phyloP scores from a whole-genome alignment of 2,113 vertebrate species.

The Dasyurus viverrinus region DNA sequence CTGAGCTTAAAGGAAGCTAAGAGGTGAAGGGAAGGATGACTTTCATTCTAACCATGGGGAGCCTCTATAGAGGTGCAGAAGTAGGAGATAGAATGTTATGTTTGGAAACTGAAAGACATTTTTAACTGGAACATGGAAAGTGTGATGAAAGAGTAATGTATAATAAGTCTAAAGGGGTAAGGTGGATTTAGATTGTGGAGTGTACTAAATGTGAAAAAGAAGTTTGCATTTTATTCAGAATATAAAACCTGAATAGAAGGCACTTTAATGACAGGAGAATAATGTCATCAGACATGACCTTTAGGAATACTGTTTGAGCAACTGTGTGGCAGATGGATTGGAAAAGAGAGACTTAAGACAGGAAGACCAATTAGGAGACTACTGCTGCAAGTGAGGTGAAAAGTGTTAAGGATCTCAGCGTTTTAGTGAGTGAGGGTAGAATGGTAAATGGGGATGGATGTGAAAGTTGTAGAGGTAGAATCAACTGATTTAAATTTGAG shows the following conservation, averaged over 20 bases:
- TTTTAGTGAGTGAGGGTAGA: not conserved
- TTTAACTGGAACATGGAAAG: not conserved
- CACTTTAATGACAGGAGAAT: too few relatives aligned
- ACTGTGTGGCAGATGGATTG: not conserved
- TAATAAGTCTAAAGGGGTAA: not conserved
- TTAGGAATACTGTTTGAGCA: not conserved
- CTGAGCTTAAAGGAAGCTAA: not conserved
- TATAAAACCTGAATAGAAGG: not conserved
- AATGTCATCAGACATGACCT: too few relatives aligned
- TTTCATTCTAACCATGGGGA: too few relatives aligned
- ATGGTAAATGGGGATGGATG: not conserved
- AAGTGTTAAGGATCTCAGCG: not conserved
- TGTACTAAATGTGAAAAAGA: not conserved
- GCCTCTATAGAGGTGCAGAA: not conserved
- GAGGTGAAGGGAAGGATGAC: not conserved
- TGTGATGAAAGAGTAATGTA: not conserved
- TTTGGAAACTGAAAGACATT: not conserved
- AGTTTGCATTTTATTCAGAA: not conserved
- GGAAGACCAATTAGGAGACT: too few relatives aligned
- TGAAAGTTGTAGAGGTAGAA: not conserved
- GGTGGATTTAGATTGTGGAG: not conserved
- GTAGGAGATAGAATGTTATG: not conserved
- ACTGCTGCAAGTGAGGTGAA: too few relatives aligned
- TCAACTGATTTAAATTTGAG: not conserved
- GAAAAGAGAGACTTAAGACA: not conserved